Evolutionary conservation across 2,113 vertebrate species (phyloP).

Genomic region (Syrmaticus mikado): DNA sequence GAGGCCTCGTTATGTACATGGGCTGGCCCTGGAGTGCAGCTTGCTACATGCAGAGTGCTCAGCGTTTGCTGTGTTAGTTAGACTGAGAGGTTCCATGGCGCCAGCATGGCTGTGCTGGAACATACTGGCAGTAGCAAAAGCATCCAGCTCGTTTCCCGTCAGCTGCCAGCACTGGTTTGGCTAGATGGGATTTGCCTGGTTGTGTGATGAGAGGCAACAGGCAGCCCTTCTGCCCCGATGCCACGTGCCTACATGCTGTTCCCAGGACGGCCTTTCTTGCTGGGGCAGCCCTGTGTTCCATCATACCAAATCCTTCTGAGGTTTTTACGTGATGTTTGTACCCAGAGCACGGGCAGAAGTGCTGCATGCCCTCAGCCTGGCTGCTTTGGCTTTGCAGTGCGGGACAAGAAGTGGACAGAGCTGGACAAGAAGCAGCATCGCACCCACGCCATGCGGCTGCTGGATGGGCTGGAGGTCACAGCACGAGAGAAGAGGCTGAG

Average conservation of each 20-base stretch:
- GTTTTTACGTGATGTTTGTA: fast-evolving
- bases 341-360: too few species aligned
- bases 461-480: slow-evolving; percentile 93
- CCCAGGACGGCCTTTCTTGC: not conserved
- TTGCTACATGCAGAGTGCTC: fast-evolving
- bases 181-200: not conserved
- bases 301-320: not conserved
- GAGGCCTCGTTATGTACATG: fast-evolving
- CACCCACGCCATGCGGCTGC: slow-evolving; percentile 92
- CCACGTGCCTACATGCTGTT: fast-evolving
- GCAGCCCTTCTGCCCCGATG: fast-evolving
- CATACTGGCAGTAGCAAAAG: not conserved
- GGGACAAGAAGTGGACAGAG: slow-evolving; percentile 90
- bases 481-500: slow-evolving; percentile 90
- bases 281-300: not conserved
- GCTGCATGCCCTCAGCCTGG: not conserved
- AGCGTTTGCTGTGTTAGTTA: fast-evolving
- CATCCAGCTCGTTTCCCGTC: not conserved
- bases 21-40: not conserved
- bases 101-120: not conserved
- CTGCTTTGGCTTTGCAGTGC: slow-evolving; percentile 76
- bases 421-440: slow-evolving; percentile 87
- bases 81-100: fast-evolving
- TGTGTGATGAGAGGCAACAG: not conserved
- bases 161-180: not conserved